A percentile compares a stretch with the other conserved stretches of the same genome.
Evolutionary conservation across 2,113 vertebrate species (phyloP).

Genomic region (Callaeas wilsoni): DNA sequence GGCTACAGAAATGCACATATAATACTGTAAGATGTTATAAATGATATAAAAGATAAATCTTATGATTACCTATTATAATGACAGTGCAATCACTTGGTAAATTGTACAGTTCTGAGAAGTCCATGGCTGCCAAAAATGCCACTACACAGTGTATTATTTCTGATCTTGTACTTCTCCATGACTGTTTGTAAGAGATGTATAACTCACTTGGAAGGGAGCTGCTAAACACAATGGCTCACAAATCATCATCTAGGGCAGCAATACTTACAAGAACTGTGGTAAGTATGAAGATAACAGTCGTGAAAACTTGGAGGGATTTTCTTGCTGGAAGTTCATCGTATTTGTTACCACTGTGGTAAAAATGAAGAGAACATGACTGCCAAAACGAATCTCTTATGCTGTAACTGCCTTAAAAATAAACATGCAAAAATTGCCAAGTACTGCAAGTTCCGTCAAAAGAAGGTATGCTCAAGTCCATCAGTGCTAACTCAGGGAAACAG

Average conservation of each 20-base stretch:
- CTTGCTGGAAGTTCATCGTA: background rate
- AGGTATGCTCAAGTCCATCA: background rate
- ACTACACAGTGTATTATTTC: slow-evolving; percentile 65
- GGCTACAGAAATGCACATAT: slow-evolving; percentile 67
- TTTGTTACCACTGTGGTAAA: slow-evolving; percentile 29
- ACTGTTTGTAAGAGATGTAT: slow-evolving; percentile 56
- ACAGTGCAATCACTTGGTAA: slow-evolving; percentile 69
- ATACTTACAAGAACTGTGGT: slow-evolving; percentile 24
- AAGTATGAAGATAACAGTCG: slow-evolving; percentile 58
- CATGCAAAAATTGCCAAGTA: slow-evolving; percentile 6
- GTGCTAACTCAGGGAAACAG: slow-evolving; percentile 28
- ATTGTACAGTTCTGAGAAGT: slow-evolving; percentile 61
- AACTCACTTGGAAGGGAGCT: slow-evolving; percentile 65
- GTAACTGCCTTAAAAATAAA: slow-evolving; percentile 55
- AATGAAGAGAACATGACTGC: slow-evolving; percentile 10
- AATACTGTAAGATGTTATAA: slow-evolving; percentile 72
- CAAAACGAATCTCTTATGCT: background rate
- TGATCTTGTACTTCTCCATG: slow-evolving; percentile 58
- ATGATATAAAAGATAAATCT: slow-evolving; percentile 79
- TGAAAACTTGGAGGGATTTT: slow-evolving; percentile 15
- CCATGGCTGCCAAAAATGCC: slow-evolving; percentile 51
- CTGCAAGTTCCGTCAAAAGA: background rate
- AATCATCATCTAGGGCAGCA: slow-evolving; percentile 53
- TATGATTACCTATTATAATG: slow-evolving; percentile 77
- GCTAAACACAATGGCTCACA: slow-evolving; percentile 59